Percentiles rank a stretch among this genome's conserved stretches.
phyloP scores from a whole-genome alignment of 2,113 vertebrate species.

The Hippocampus barbouri region DNA sequence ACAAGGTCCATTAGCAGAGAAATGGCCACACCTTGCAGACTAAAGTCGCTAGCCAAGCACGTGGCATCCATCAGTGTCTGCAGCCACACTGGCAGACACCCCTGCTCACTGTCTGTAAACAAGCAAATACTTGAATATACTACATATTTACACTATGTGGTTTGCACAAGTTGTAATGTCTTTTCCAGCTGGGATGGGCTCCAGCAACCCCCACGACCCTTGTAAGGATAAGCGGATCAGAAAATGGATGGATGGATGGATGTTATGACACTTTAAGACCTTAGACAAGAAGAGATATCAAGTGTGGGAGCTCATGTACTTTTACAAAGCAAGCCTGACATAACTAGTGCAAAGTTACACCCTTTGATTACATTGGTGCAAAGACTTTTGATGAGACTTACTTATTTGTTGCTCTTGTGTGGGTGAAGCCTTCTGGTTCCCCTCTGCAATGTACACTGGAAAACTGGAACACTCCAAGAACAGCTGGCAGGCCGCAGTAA shows the following conservation, averaged over 20 bases:
- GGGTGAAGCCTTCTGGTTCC: slow-evolving; percentile 83
- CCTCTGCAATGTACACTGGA: slow-evolving; percentile 95
- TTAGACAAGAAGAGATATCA: background rate
- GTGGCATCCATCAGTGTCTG: slow-evolving; percentile 93
- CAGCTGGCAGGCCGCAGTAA: slow-evolving; percentile 93
- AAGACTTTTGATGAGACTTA: slow-evolving; percentile 31
- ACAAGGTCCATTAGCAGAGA: slow-evolving; percentile 97
- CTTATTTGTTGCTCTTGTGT: slow-evolving; percentile 76
- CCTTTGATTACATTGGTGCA: background rate
- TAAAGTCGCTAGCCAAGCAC: slow-evolving; percentile 82
- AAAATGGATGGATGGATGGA: too few relatives aligned
- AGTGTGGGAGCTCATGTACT: background rate
- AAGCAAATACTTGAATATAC: background rate
- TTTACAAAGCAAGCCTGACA: background rate
- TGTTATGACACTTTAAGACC: background rate
- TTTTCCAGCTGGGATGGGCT: background rate
- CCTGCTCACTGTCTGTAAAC: slow-evolving; percentile 80
- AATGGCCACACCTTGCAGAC: slow-evolving; percentile 84
- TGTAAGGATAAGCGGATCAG: too few relatives aligned
- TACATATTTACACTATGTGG: background rate
- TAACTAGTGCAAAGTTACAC: background rate
- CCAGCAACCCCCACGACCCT: too few relatives aligned
- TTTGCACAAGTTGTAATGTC: background rate
- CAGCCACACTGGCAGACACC: slow-evolving; percentile 85
- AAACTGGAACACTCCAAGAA: slow-evolving; percentile 98